Evolutionary conservation across 2,888 invertebrate genomes (phyloP).

Genomic region (Nasonovia ribisnigri): DNA sequence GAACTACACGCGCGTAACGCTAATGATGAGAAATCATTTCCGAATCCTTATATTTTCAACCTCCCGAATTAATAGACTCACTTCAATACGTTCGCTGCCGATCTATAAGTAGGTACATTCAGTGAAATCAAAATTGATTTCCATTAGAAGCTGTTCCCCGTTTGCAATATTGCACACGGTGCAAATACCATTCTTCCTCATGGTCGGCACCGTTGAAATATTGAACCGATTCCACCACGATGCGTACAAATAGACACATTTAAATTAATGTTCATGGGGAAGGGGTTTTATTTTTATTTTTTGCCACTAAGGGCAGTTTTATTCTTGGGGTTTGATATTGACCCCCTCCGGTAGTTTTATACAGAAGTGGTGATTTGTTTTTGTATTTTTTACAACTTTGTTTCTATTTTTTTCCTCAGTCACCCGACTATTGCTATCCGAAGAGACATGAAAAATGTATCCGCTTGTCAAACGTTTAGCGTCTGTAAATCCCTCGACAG

Average conservation of each 20-base stretch:
- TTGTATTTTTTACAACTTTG: slow-evolving; percentile 14
- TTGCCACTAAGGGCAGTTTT: neutral
- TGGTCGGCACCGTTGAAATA: neutral
- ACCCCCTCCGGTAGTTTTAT: neutral
- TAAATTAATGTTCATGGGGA: neutral
- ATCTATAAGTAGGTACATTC: neutral
- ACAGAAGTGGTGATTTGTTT: slow-evolving; percentile 52
- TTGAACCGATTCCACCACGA: neutral
- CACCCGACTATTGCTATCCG: neutral
- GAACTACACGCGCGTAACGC: neutral
- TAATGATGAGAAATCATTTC: slow-evolving; percentile 40
- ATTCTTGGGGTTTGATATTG: neutral
- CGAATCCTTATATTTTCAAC: neutral
- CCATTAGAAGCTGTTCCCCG: neutral
- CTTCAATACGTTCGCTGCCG: neutral
- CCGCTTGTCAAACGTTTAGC: slow-evolving; percentile 61
- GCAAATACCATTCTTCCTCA: neutral
- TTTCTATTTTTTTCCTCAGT: neutral
- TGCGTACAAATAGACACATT: neutral
- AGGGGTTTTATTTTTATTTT: neutral
- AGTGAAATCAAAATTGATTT: slow-evolving; percentile 28
- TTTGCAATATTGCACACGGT: neutral
- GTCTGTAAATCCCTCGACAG: slow-evolving; percentile 55
- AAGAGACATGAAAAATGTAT: slow-evolving; percentile 62
- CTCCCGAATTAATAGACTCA: slow-evolving; percentile 6